Evolutionary conservation across 2,888 invertebrate species (phyloP).

Genomic region (Eristalis tenax): DNA sequence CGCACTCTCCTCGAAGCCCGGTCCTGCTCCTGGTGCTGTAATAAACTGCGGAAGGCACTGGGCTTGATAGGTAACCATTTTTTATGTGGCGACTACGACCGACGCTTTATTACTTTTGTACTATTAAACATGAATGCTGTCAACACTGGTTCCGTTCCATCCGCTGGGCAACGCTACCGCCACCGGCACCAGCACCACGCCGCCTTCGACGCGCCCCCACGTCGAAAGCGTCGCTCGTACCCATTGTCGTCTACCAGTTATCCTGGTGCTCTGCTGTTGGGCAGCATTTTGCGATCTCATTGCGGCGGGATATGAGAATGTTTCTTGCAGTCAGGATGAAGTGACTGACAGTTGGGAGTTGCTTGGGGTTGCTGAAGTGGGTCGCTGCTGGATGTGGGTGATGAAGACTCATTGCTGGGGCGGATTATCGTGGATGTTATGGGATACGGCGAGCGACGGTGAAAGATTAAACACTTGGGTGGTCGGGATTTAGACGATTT

Average conservation of each 20-base stretch:
- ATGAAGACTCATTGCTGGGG: conserved; percentile 66
- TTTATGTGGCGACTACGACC: conserved; percentile 66
- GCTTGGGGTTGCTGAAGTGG: conserved; percentile 3
- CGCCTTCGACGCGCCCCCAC: conserved; percentile 4
- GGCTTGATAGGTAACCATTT: conserved; percentile 72
- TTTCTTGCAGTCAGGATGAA: conserved; percentile 40
- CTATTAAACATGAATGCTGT: conserved; percentile 72
- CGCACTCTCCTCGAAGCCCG: not conserved
- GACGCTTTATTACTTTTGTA: conserved; percentile 72
- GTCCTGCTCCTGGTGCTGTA: conserved; percentile 17
- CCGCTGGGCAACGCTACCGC: conserved; percentile 21
- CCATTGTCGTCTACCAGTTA: not conserved
- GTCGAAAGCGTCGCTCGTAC: not conserved
- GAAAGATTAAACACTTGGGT: conserved; percentile 69
- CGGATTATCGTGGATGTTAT: conserved; percentile 63
- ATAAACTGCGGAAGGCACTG: conserved; percentile 69
- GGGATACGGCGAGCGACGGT: conserved; percentile 33
- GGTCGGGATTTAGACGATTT: conserved; percentile 64
- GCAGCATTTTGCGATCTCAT: conserved; percentile 51
- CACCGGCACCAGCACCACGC: no score
- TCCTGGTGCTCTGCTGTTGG: conserved; percentile 1
- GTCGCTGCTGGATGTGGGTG: conserved; percentile 26
- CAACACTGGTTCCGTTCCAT: conserved; percentile 71
- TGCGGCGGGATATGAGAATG: conserved; percentile 44
- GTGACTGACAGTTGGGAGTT: conserved; percentile 68